phyloP scores from a whole-genome alignment of 2,797 vertebrate genomes.

The Poeciliopsis gracilis region DNA sequence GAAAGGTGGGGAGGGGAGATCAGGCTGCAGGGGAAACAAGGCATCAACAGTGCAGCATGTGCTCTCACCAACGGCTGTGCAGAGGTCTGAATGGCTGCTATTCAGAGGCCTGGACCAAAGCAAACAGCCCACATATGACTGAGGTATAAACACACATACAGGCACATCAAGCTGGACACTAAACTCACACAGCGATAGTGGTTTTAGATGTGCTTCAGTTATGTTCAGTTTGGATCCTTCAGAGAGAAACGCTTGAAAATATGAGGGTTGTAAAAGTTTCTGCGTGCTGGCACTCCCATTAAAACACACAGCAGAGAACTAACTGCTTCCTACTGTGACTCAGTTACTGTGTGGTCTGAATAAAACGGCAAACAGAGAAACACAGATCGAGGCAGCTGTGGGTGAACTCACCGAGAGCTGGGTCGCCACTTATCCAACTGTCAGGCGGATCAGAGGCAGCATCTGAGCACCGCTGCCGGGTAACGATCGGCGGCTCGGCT shows the following conservation, averaged over 20 bases:
- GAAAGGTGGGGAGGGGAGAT: not conserved
- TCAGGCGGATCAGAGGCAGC: conserved; percentile 39
- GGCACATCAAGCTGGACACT: conserved; percentile 40
- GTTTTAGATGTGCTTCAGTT: conserved; percentile 52
- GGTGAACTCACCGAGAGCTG: conserved; percentile 49
- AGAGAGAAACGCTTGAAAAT: not conserved
- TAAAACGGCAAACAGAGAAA: not conserved
- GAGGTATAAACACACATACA: conserved; percentile 33
- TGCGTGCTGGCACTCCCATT: conserved; percentile 30
- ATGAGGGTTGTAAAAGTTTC: conserved; percentile 52
- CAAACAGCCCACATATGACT: conserved; percentile 49
- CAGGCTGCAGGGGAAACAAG: conserved; percentile 30
- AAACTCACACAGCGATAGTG: conserved; percentile 58
- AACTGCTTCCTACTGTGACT: conserved; percentile 49
- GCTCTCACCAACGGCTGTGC: conserved; percentile 41
- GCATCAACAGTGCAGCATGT: conserved; percentile 16
- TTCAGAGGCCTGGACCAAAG: conserved; percentile 63
- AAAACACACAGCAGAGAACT: conserved; percentile 22
- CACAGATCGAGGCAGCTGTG: conserved; percentile 4
- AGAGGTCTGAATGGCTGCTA: conserved; percentile 66
- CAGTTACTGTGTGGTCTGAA: not conserved
- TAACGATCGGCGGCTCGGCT: conserved; percentile 42
- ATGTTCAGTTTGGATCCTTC: not conserved
- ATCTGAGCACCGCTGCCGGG: conserved; percentile 28
- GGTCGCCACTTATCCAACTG: conserved; percentile 35